These are phyloP conservation scores for Etheostoma spectabile DNA, from an alignment of 2,113 vertebrate genomes.

Conservation along the genomic window DNA sequence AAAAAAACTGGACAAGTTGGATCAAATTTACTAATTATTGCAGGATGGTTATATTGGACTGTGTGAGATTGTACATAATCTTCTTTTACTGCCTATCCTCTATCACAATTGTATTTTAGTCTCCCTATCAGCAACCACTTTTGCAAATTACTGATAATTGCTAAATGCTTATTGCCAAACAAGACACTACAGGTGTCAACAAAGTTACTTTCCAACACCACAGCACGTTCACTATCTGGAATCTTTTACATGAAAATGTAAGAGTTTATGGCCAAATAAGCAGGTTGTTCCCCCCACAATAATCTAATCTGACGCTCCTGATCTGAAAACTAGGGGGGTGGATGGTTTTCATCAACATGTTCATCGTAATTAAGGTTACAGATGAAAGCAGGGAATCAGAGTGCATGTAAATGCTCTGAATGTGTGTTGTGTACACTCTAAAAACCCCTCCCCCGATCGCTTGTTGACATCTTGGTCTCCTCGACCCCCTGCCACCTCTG, in stretches of 20 bases:
- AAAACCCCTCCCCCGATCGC: slow-evolving; percentile 38
- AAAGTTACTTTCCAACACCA: neutral
- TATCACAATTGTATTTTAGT: neutral
- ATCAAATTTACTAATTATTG: neutral
- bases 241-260: neutral
- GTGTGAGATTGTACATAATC: neutral
- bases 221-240: neutral
- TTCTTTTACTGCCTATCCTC: neutral
- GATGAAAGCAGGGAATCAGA: slow-evolving; percentile 15
- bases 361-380: neutral
- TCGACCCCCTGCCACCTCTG: slow-evolving; percentile 64
- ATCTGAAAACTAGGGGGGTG: too few relatives aligned
- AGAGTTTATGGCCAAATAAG: neutral
- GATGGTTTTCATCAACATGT: neutral
- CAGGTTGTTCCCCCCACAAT: neutral
- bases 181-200: neutral
- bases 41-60: neutral
- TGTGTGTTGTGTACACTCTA: slow-evolving; percentile 3
- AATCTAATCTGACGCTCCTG: too few relatives aligned
- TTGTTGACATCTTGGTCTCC: slow-evolving; percentile 57
- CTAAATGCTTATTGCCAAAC: neutral
- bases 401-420: slow-evolving; percentile 31
- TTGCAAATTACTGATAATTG: neutral
- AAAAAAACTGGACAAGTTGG: slow-evolving; percentile 1
- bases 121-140: neutral